Conservation (phyloP, 2,113 vertebrate species). For the Epinephelus moara region DNA sequence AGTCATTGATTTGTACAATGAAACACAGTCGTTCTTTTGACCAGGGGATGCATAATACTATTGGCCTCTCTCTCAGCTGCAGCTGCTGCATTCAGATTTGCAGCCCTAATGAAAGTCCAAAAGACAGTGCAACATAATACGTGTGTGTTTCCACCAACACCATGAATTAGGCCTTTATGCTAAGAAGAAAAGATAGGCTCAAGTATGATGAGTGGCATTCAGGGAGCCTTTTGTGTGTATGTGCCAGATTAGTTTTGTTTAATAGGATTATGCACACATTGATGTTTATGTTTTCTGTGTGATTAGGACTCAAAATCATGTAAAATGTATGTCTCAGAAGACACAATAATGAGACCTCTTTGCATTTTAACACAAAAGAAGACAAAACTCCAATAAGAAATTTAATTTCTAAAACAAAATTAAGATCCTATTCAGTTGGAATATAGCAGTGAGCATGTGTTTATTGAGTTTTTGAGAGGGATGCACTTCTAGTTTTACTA, state of each 20-base stretch:
- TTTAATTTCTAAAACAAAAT: neutral
- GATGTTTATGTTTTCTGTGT: conserved; percentile 34
- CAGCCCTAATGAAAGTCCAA: conserved; percentile 24
- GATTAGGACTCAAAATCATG: conserved; percentile 16
- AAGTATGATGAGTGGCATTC: conserved; percentile 24
- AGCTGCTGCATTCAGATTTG: conserved; percentile 61
- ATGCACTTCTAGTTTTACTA: neutral
- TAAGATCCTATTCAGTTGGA: neutral
- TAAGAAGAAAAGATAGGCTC: conserved; percentile 14
- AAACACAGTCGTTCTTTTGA: conserved; percentile 39
- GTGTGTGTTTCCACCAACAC: conserved; percentile 29
- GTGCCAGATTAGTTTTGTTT: conserved; percentile 44
- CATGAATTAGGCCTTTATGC: conserved; percentile 48
- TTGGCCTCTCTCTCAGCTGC: conserved; percentile 39
- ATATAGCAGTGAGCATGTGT: neutral
- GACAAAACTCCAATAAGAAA: neutral
- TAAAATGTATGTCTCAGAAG: conserved; percentile 15
- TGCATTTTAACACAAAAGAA: neutral
- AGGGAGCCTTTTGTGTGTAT: conserved; percentile 38
- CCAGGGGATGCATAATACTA: neutral
- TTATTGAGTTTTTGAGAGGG: neutral
- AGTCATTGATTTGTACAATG: conserved; percentile 33
- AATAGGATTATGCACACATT: conserved; percentile 49
- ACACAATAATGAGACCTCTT: conserved; percentile 8
- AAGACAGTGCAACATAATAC: conserved; percentile 45